These are phyloP conservation scores for Circaetus gallicus DNA, from an alignment of 2,113 vertebrate species.

Conservation along the genomic window DNA sequence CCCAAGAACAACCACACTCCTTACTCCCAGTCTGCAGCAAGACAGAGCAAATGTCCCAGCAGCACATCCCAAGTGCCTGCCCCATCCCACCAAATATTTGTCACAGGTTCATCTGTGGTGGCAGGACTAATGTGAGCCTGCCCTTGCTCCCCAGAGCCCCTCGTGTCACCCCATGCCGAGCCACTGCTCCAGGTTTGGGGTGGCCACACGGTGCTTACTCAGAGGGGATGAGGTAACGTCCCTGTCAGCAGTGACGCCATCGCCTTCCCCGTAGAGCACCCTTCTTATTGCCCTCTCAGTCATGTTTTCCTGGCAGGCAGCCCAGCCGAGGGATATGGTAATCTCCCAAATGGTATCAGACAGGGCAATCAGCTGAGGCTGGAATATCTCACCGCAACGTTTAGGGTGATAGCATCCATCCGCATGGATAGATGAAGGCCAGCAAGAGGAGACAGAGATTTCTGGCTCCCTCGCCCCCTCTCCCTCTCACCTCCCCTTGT, in stretches of 20 bases:
- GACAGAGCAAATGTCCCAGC: background rate
- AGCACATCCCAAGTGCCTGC: background rate
- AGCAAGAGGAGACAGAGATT: background rate
- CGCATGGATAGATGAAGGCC: rapidly evolving
- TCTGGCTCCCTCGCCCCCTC: background rate
- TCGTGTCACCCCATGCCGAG: background rate
- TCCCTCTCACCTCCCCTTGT: background rate
- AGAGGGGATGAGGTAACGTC: constrained; percentile 11
- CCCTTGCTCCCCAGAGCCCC: background rate
- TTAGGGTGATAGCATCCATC: background rate
- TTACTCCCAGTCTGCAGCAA: background rate
- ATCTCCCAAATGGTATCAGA: constrained; percentile 19
- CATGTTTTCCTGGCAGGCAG: constrained; percentile 69
- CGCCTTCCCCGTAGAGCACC: constrained; percentile 23
- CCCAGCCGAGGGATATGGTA: background rate
- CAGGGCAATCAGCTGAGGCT: background rate
- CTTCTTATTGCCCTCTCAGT: constrained; percentile 50
- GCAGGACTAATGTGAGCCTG: background rate
- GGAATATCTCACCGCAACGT: background rate
- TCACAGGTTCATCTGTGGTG: background rate
- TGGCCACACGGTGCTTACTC: background rate
- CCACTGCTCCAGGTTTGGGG: background rate
- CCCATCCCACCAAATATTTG: background rate
- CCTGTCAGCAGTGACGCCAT: constrained; percentile 3
- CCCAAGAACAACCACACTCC: background rate